Evolutionary conservation across 1,140 invertebrate species (phyloP), one percentile per base, ranked within the genome.

Genomic region (Mizuhopecten yessoensis): DNA sequence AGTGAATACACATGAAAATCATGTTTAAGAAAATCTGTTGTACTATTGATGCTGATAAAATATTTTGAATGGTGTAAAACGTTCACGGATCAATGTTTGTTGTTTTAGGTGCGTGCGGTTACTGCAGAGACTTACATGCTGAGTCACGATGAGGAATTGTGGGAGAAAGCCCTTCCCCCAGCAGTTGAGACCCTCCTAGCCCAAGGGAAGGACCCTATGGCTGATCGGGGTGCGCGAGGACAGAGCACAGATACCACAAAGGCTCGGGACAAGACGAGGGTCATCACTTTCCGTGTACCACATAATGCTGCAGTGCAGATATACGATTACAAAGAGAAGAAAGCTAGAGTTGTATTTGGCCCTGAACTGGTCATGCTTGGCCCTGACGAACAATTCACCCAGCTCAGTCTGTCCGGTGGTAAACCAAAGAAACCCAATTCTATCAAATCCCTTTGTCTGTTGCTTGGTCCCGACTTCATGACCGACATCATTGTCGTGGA

Each of bases 331-430:
- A 97, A 97, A 91, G 96, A 96, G 87, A 97, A 97, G 92, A 97
- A 96, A 94, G 97, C 97, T 11, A 95, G 97, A 87, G 97, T 97
- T 93, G 94, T 97, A 13, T 97, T 97, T 96, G 97, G 97, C 33
- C 97, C 97, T n/a, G 97, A 97, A 90, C 94, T 97, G 90, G 97
- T 97, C 3, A 97, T 97, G 97, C 93, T 97, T 29, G 96, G 96
- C n/a, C 97, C 97, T n/a, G 97, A 97, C 94, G 97, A 97, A 93
- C 97, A 97, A 91, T 97, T 97, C 94, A 97, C 97, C 34, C 96
- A 97, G 92, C 95, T 97, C 0, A 96, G 95, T 92, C 90, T 97
- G 33, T 97, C 97, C 36, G 97, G 97, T 86, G 97, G 97, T 20
- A 97, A 97, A 92, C 97, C 97, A 33, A 97, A 97, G 95, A 96